Base-by-base conservation (phyloP, 2,888 invertebrate species). In the Metellina segmentata region DNA sequence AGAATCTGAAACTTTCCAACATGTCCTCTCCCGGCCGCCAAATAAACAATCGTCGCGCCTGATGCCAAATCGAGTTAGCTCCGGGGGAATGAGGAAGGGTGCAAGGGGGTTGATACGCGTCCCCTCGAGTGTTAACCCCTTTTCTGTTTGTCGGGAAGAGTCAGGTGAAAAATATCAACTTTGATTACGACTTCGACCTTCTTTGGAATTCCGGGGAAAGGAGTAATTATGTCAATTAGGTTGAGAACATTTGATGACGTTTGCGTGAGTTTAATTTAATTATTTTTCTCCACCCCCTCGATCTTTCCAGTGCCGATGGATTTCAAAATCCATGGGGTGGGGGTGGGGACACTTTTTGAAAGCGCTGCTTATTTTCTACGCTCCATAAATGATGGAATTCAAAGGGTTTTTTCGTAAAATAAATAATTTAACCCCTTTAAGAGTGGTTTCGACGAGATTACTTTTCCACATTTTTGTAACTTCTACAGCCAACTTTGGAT, bases 1-100 rank as follows among this genome's bases (percentile, higher is more conserved):
- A 19, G 81, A 81, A 81, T 81, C 69, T 48, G 69, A 69, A 81
- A 61, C 20, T 61, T 16, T 61, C 61, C n/a, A 79, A 51, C 78
- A 51, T 53, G 52, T 75, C 75, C 48, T 48, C 75, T 75, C 48
- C 34, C 34, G 34, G 34, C 75, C 72, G 52, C 72, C 51, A 61
- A 75, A 85, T 85, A 85, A 75, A 75, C 74, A 85, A 75, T 85
- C n/a, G 83, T 20, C 74, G 16, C 53, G 75, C 7, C 74, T 52
- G 52, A 49, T 82, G 13, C 85, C 74, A 61, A 61, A 61, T 61
- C 61, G 9, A 61, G 85, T 75, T 85, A 61, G 72, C 34, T 72
- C 51, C 71, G 7, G 52, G 34, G 79, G 79, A n/a, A n/a, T n/a
- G n/a, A n/a, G n/a, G n/a, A n/a, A 19, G 79, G 53, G 85, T 34